Evolutionary conservation across 2,113 vertebrate species (phyloP).

Genomic region (Callocephalon fimbriatum): DNA sequence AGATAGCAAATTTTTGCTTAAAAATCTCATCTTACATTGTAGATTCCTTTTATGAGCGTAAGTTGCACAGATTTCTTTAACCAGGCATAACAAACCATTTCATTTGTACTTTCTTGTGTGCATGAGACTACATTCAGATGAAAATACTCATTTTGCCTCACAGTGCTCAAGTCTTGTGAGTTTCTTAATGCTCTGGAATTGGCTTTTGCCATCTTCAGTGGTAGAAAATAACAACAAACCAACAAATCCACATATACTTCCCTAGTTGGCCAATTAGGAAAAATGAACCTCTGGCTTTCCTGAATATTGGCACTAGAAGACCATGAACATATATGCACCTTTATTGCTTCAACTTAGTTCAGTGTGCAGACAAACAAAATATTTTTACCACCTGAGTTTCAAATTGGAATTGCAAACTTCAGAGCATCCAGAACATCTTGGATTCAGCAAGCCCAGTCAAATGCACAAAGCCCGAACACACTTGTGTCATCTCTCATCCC

Average conservation of each 20-base stretch:
- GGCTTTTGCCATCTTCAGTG: conserved; percentile 10
- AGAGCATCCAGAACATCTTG: background rate
- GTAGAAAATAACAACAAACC: background rate
- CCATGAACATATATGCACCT: background rate
- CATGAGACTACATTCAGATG: background rate
- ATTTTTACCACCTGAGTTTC: conserved; percentile 20
- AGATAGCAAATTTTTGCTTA: background rate
- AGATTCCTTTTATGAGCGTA: background rate
- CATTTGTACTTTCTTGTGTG: background rate
- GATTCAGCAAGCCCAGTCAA: background rate
- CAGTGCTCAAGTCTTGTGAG: background rate
- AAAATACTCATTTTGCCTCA: background rate
- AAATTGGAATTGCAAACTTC: background rate
- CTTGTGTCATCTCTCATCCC: background rate
- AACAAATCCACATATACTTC: background rate
- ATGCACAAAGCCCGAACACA: rapidly evolving
- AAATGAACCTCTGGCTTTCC: conserved; percentile 54
- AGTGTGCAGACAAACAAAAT: background rate
- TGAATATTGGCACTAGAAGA: conserved; percentile 33
- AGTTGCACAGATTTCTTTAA: background rate
- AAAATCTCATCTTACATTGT: background rate
- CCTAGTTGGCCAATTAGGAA: background rate
- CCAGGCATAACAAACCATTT: conserved; percentile 13
- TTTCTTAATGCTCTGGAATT: background rate
- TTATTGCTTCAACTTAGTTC: background rate